A percentile compares a stretch with the other conserved stretches of the same genome.
Evolutionary conservation across 2,797 vertebrate genomes (phyloP).

Genomic region (Trematomus bernacchii): DNA sequence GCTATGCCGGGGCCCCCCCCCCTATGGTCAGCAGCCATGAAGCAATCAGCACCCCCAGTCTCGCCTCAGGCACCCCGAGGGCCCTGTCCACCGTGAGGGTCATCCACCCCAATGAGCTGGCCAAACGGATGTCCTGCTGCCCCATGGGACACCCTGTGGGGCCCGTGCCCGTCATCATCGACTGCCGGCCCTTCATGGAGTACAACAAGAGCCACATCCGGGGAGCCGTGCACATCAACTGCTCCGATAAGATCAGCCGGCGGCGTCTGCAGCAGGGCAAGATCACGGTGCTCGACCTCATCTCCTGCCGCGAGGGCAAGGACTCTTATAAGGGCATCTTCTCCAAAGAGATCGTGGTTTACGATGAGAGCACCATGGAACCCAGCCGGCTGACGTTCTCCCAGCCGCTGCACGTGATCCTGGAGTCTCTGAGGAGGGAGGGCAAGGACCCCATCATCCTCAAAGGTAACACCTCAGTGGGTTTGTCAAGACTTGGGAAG

Average conservation of each 20-base stretch:
- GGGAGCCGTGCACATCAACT: constrained; percentile 98
- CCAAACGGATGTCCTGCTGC: constrained; percentile 94
- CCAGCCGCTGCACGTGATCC: constrained; percentile 93
- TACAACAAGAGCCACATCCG: constrained; percentile 98
- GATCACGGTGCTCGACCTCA: constrained; percentile 98
- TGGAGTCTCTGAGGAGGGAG: constrained; percentile 97
- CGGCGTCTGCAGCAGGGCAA: constrained; percentile 98
- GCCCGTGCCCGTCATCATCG: constrained; percentile 95
- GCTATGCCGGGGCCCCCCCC: constrained; percentile 85
- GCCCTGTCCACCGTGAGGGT: constrained; percentile 88
- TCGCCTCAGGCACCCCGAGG: constrained; percentile 85
- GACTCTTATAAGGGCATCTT: constrained; percentile 98
- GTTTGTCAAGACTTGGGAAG: constrained; percentile 6
- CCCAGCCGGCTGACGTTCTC: constrained; percentile 92
- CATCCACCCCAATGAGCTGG: constrained; percentile 96
- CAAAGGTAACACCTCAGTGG: constrained; percentile 89
- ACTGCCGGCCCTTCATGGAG: constrained; percentile 98
- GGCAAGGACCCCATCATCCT: constrained; percentile 97
- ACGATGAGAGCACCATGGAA: constrained; percentile 95
- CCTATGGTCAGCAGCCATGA: constrained; percentile 90
- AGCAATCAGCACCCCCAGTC: constrained; percentile 86
- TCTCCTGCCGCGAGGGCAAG: constrained; percentile 95
- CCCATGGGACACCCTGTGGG: constrained; percentile 91
- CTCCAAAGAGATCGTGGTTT: constrained; percentile 99
- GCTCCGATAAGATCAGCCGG: constrained; percentile 98